phyloP scores from a whole-genome alignment of 2,888 invertebrate genomes.

The Lasiommata megera region DNA sequence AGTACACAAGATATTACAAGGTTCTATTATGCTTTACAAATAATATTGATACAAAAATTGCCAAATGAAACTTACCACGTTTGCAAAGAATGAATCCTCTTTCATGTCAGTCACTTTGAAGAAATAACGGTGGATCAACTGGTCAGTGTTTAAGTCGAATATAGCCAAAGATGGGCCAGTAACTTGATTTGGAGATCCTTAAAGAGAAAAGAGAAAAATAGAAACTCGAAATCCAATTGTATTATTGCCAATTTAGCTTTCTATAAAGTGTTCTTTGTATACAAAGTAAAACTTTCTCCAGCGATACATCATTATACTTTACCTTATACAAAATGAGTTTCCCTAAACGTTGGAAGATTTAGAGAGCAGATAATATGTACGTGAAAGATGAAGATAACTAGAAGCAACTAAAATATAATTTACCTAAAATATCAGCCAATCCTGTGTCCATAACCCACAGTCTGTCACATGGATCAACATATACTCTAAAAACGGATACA shows the following conservation, averaged over 20 bases:
- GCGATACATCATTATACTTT: constrained; percentile 5
- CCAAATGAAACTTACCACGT: constrained; percentile 82
- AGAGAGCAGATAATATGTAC: constrained; percentile 15
- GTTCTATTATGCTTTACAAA: not conserved
- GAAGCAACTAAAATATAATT: constrained; percentile 29
- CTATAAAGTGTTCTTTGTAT: not conserved
- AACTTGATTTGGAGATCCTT: constrained; percentile 77
- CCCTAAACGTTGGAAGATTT: constrained; percentile 10
- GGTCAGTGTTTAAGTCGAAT: constrained; percentile 88
- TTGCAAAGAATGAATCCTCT: constrained; percentile 90
- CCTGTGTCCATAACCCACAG: constrained; percentile 93
- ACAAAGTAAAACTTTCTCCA: constrained; percentile 18
- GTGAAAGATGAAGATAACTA: constrained; percentile 7
- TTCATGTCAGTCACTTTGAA: constrained; percentile 86
- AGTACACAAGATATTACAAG: not conserved
- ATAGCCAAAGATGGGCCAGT: constrained; percentile 84
- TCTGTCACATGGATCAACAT: constrained; percentile 88
- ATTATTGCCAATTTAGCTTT: constrained; percentile 2
- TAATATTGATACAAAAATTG: not conserved
- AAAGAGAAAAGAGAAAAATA: constrained; percentile 20
- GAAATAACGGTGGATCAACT: constrained; percentile 84
- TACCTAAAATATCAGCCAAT: constrained; percentile 87
- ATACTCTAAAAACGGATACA: constrained; percentile 87
- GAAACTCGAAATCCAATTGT: not conserved
- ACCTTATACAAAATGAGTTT: constrained; percentile 8